Evolutionary conservation across 2,888 invertebrate species (phyloP), one percentile per base, ranked within the genome.

Genomic region (Smittia aterrima): DNA sequence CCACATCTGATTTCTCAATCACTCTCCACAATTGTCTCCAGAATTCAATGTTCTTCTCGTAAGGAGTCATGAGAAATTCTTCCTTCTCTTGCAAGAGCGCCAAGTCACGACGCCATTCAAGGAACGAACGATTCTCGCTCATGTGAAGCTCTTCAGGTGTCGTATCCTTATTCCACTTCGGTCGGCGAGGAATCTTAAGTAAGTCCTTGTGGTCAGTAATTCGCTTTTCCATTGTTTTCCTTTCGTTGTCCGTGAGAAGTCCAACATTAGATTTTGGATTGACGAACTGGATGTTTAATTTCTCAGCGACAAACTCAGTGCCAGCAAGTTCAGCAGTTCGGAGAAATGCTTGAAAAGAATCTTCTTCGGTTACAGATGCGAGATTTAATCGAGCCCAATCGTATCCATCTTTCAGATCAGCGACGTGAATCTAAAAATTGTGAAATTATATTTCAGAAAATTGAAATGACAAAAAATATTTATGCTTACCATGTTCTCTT

Each of bases 21-120:
- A 99, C 98, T 78, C 98, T 87, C 99, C 99, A 99, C 38, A 99
- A 82, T 81, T 99, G 99, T 66, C 97, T 88, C 99, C 99, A 99
- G 78, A 99, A 93, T 81, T 99, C 97, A 20, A 98, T 82, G 83
- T 99, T 99, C 79, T 95, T 92, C 80, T 99, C 99, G 83, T 96
- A 99, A 0, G 99, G 99, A 0, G 99, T 99, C 76, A 99, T 83
- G 0, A 93, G 85, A 1, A 98, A 85, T 0, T 90, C 90, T 62
- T 96, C 89, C 16, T 88, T 86, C 77, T 93, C 92, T 81, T 92
- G 93, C 16, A 95, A 80, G 25, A 88, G 81, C 1, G 95, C 91
- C 74, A 99, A 84, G 74, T 89, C 86, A 68, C 95, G 87, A 76
- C 98, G 86, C 99, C 99, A 99, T 74, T 92, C 89, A 0, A 98